phyloP scores from a whole-genome alignment of 2,797 vertebrate species.

The Acanthiza pusilla region DNA sequence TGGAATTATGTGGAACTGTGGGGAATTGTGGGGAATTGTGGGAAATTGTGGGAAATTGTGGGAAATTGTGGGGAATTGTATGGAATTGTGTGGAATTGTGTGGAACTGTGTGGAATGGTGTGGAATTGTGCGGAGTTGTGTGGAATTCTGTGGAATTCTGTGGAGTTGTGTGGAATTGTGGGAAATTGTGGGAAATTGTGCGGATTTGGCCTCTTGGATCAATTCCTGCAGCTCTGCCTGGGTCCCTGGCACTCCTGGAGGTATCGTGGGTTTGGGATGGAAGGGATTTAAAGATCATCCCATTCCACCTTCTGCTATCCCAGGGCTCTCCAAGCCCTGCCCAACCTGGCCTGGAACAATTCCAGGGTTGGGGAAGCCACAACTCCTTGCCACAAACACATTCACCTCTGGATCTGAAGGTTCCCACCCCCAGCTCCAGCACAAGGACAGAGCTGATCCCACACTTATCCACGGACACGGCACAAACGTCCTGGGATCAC shows the following conservation, averaged over 20 bases:
- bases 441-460: accelerated
- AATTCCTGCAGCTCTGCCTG: background rate
- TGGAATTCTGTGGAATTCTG: no score
- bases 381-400: background rate
- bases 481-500: accelerated
- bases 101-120: no score
- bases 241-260: background rate
- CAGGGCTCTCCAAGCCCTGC: background rate
- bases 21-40: no score
- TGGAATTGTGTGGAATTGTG: no score
- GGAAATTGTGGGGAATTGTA: no score
- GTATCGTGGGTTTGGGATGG: background rate
- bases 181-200: background rate
- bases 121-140: no score
- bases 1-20: no score
- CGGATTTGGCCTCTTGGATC: background rate
- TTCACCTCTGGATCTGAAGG: background rate
- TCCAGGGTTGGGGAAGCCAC: background rate
- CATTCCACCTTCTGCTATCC: accelerated
- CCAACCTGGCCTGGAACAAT: background rate
- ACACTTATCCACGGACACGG: accelerated
- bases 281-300: background rate
- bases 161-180: no score
- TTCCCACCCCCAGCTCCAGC: background rate
- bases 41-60: no score